Base-by-base conservation (phyloP, 1,140 invertebrate genomes). In the Fopius arisanus region DNA sequence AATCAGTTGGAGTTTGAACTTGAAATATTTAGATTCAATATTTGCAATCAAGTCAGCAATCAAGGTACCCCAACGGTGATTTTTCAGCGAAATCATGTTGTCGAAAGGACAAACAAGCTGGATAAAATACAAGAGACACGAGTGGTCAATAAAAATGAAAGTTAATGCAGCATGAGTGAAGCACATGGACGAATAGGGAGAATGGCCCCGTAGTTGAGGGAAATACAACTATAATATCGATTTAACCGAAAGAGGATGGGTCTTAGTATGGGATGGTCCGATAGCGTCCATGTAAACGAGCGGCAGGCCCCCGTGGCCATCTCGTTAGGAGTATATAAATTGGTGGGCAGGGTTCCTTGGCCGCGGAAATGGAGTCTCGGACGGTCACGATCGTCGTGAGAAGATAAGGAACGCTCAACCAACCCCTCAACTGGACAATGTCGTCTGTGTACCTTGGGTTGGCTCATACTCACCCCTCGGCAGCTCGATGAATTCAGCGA, bases 341-440 rank as follows among this genome's bases (percentile, higher is more conserved):
- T 81, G 83, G 77, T 78, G 72, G 63, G 73, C 79, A 78, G 79
- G 81, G 79, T 78, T 81, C 77, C 79, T 83, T 80, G 81, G 79
- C 83, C 83, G 81, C 84, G 86, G 86, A 88, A 88, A 88, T 87
- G 82, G 82, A 87, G 85, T 87, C 84, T 86, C 82, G 81, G 81
- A 80, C 79, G 80, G 81, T 84, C 80, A 83, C 83, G 84, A 87
- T 86, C 82, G 81, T 79, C 81, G 84, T 80, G 80, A 78, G 81
- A 82, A 84, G 86, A 88, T 88, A 88, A 87, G 86, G 77, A 59
- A 63, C 28, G 43, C 75, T 68, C 12, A 65, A 23, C 67, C 54
- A 9, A 48, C 43, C 43, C 43, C 43, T 48, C 43, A 48, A 48
- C 41, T 62, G 37, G 48, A 21, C 51, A 54, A 54, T 33, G 21